Evolutionary conservation across 2,888 invertebrate genomes (phyloP).

Genomic region (Drosophila nr. perissopoda): DNA sequence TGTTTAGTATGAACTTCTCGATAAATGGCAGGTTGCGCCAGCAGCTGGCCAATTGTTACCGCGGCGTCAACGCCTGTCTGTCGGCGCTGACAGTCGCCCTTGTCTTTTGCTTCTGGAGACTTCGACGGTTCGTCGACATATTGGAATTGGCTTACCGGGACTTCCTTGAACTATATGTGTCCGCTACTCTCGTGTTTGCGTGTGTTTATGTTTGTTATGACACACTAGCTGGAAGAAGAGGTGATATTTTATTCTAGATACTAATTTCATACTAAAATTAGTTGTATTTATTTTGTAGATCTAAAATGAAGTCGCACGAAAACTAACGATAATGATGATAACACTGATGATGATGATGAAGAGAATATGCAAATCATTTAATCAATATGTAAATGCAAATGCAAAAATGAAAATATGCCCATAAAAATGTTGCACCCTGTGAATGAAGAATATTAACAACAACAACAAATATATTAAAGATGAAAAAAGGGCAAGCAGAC

Average conservation of each 20-base stretch:
- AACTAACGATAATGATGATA: slow-evolving; percentile 5
- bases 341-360: slow-evolving; percentile 18
- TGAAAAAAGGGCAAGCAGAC: slow-evolving; percentile 63
- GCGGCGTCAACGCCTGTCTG: slow-evolving; percentile 19
- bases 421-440: slow-evolving; percentile 58
- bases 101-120: not conserved
- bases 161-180: slow-evolving; percentile 23
- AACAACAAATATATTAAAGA: slow-evolving; percentile 3
- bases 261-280: slow-evolving; percentile 8
- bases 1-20: slow-evolving; percentile 19
- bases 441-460: slow-evolving; percentile 2
- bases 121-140: slow-evolving; percentile 22
- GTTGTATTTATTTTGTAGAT: slow-evolving; percentile 33
- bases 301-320: not conserved
- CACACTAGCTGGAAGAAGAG: not conserved
- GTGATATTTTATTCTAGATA: not conserved
- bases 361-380: slow-evolving; percentile 72
- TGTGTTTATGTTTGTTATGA: not conserved
- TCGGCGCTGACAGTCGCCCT: slow-evolving; percentile 11
- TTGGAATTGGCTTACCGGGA: slow-evolving; percentile 16
- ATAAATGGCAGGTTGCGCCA: not conserved
- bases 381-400: slow-evolving; percentile 77
- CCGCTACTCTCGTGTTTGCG: not conserved
- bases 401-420: slow-evolving; percentile 68
- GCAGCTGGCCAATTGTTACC: slow-evolving; percentile 30